Percentiles rank a stretch among this genome's conserved stretches.
These are phyloP conservation scores for Platysternon megacephalum DNA, from an alignment of 2,113 vertebrate genomes.

Conservation along the genomic window DNA sequence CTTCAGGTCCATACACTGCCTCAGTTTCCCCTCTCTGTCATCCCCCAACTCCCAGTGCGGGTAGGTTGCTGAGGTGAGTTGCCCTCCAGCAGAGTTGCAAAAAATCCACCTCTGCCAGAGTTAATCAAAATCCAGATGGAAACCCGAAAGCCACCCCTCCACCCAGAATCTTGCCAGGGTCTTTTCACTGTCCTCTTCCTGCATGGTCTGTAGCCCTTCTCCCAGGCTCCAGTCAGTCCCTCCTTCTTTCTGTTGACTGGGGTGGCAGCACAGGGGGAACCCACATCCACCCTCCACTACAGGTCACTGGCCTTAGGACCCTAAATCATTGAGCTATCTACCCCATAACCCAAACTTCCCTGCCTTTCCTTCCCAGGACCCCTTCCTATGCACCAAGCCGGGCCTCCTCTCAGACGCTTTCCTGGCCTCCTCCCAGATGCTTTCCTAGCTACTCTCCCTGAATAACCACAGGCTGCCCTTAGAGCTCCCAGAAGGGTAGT, in stretches of 20 bases:
- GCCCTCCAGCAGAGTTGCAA: too few relatives aligned
- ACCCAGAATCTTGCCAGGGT: too few relatives aligned
- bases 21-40: not conserved
- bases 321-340: not conserved
- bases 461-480: not conserved
- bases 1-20: not conserved
- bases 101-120: too few relatives aligned
- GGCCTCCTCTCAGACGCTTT: not conserved
- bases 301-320: not conserved
- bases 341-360: not conserved
- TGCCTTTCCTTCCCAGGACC: not conserved
- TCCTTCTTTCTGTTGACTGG: not conserved
- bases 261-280: not conserved
- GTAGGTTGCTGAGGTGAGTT: too few relatives aligned
- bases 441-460: not conserved
- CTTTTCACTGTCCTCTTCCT: not conserved
- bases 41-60: not conserved
- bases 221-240: not conserved
- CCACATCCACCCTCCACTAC: not conserved
- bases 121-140: too few relatives aligned
- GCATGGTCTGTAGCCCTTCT: not conserved
- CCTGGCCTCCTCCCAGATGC: not conserved
- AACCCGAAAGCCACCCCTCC: too few relatives aligned
- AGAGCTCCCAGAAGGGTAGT: not conserved
- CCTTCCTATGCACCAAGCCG: not conserved